These are phyloP conservation scores for Coelogynopora nodosa DNA, from an alignment of 2,888 invertebrate species.

Conservation along the genomic window DNA sequence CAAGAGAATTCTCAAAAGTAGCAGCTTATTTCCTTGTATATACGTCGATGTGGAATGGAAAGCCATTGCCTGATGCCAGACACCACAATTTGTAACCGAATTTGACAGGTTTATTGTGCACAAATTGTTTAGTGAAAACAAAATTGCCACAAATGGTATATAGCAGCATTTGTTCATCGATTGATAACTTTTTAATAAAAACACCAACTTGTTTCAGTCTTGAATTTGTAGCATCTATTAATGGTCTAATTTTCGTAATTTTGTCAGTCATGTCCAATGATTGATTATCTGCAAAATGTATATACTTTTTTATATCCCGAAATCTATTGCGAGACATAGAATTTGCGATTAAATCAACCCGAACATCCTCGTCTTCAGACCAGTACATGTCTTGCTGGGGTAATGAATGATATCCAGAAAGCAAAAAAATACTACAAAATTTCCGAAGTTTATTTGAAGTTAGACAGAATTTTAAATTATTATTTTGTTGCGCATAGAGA, in stretches of 20 bases:
- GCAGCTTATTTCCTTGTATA: neutral
- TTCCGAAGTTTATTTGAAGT: neutral
- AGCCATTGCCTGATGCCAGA: constrained; percentile 39
- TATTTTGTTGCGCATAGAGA: constrained; percentile 42
- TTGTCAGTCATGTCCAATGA: constrained; percentile 46
- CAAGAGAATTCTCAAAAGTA: neutral
- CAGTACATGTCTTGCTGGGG: constrained; percentile 45
- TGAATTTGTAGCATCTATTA: constrained; percentile 39
- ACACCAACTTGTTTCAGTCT: constrained; percentile 44
- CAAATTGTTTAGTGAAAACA: constrained; percentile 50
- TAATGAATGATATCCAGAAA: constrained; percentile 46
- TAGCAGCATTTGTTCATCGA: constrained; percentile 58
- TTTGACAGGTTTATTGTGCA: constrained; percentile 49
- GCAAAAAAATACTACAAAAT: constrained; percentile 43
- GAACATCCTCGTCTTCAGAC: constrained; percentile 42
- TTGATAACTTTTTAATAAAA: constrained; percentile 43
- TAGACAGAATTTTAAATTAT: constrained; percentile 35
- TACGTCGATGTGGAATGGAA: neutral
- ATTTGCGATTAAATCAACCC: constrained; percentile 36
- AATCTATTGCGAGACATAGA: constrained; percentile 45
- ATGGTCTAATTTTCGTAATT: constrained; percentile 46
- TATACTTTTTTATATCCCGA: constrained; percentile 46
- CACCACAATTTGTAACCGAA: constrained; percentile 50
- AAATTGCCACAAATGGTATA: constrained; percentile 55
- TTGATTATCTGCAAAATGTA: constrained; percentile 45